Evolutionary conservation across 1,140 invertebrate species (phyloP).

Genomic region (Nephotettix cincticeps): DNA sequence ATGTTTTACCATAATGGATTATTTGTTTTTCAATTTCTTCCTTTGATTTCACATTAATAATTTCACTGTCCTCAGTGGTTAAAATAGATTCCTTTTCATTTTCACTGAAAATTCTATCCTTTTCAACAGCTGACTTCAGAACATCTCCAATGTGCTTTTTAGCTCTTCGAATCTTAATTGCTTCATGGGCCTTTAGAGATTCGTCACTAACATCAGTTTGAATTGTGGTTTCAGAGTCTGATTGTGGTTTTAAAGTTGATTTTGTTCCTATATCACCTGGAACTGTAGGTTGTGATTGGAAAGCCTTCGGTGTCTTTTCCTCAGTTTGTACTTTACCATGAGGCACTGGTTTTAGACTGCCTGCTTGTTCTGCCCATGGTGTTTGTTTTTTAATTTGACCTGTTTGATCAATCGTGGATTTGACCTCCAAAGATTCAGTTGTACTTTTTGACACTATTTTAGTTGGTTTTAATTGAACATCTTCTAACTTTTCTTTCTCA

Average conservation of each 20-base stretch:
- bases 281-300: background rate
- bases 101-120: no score
- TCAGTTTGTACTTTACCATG: background rate
- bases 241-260: no score
- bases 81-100: no score
- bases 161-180: constrained; percentile 5
- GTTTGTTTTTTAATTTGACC: background rate
- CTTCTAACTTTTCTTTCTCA: constrained; percentile 23
- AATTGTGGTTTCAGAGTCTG: no score
- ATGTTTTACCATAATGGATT: background rate
- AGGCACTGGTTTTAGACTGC: background rate
- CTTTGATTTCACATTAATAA: no score
- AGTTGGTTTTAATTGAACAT: constrained; percentile 12
- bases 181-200: background rate
- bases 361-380: background rate
- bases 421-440: background rate
- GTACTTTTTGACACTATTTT: background rate
- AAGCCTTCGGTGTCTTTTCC: background rate
- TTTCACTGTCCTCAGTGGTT: no score
- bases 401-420: background rate
- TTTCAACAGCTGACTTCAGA: background rate
- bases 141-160: constrained; percentile 6
- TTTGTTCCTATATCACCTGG: background rate
- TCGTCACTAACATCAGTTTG: background rate
- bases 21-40: no score